These are phyloP conservation scores for Drosophila kambysellisi DNA, from an alignment of 2,888 invertebrate species.

Conservation along the genomic window DNA sequence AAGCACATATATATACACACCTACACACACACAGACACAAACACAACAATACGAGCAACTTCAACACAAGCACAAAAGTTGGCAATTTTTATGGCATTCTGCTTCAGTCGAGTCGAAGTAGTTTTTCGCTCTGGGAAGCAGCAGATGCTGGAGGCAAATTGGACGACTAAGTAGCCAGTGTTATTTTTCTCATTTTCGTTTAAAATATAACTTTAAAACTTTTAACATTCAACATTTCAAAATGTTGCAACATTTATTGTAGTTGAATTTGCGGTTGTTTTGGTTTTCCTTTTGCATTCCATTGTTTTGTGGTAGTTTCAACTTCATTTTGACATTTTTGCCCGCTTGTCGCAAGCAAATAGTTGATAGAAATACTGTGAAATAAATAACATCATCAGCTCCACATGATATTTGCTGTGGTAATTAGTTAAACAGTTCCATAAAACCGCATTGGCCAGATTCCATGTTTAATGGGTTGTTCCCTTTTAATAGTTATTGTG, in stretches of 20 bases:
- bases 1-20: constrained; percentile 20
- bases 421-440: constrained; percentile 66
- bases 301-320: constrained; percentile 7
- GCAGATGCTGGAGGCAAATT: constrained; percentile 12
- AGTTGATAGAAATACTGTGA: constrained; percentile 56
- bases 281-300: not conserved
- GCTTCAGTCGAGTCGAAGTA: constrained; percentile 40
- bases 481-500: constrained; percentile 7
- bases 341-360: constrained; percentile 44
- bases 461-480: constrained; percentile 42
- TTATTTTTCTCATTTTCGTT: constrained; percentile 40
- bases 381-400: constrained; percentile 27
- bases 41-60: not conserved
- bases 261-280: constrained; percentile 27
- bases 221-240: not conserved
- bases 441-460: constrained; percentile 69
- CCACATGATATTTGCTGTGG: constrained; percentile 54
- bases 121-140: constrained; percentile 33
- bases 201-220: constrained; percentile 28
- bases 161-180: constrained; percentile 14
- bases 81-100: constrained; percentile 49
- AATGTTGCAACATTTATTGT: constrained; percentile 30
- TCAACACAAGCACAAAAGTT: constrained; percentile 20
- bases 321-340: constrained; percentile 19
- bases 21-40: not conserved